Evolutionary conservation across 2,888 invertebrate genomes (phyloP).

Genomic region (Laothoe populi): DNA sequence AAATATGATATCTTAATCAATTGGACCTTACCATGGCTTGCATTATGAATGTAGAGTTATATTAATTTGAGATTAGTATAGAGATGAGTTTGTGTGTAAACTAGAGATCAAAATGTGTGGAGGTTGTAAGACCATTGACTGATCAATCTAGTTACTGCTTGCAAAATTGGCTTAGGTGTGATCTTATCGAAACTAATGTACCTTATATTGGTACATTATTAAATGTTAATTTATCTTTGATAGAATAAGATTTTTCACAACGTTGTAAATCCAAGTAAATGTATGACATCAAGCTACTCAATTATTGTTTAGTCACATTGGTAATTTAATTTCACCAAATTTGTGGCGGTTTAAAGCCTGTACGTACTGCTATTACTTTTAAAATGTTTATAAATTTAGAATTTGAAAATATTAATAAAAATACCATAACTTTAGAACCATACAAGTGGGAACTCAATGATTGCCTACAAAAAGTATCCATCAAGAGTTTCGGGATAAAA

Average conservation of each 20-base stretch:
- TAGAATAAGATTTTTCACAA: background rate
- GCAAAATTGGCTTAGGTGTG: background rate
- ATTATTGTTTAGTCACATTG: constrained; percentile 5
- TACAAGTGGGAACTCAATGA: background rate
- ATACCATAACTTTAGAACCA: background rate
- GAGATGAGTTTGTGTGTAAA: too few relatives aligned
- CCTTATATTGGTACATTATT: background rate
- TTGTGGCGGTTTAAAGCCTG: constrained; percentile 4
- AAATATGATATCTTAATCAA: too few relatives aligned
- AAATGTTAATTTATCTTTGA: background rate
- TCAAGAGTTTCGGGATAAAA: constrained; percentile 2
- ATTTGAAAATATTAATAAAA: background rate
- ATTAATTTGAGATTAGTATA: too few relatives aligned
- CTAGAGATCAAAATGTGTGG: too few relatives aligned
- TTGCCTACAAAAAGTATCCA: background rate
- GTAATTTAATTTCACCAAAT: background rate
- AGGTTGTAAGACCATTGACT: background rate
- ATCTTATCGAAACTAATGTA: background rate
- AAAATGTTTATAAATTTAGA: background rate
- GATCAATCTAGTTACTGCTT: background rate
- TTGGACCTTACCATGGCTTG: background rate
- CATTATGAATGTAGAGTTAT: background rate
- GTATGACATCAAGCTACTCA: constrained; percentile 14
- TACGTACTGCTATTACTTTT: background rate
- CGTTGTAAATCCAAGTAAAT: background rate